Evolutionary conservation across 2,113 vertebrate genomes (phyloP).

Genomic region (Neolamprologus brichardi): DNA sequence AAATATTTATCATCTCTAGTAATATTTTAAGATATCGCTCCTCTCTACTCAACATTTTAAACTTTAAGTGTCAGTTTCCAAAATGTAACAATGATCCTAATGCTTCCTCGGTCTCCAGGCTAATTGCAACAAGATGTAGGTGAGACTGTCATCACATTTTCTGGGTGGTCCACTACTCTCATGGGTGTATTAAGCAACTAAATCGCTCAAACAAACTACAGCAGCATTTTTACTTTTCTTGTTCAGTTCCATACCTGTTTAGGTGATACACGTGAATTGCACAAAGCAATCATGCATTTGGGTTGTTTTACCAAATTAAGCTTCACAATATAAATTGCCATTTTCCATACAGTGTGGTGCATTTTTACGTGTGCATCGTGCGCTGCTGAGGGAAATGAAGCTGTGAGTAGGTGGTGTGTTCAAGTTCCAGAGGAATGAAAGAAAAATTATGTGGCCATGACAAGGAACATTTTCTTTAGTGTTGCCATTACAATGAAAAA

Average conservation of each 20-base stretch:
- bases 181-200: background rate
- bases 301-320: background rate
- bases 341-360: background rate
- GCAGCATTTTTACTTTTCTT: background rate
- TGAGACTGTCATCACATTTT: background rate
- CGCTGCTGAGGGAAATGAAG: background rate
- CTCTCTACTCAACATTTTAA: background rate
- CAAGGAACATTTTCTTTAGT: background rate
- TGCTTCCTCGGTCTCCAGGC: background rate
- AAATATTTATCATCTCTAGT: background rate
- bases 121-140: background rate
- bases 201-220: background rate
- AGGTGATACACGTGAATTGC: background rate
- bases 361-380: background rate
- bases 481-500: background rate
- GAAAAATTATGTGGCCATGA: constrained; percentile 14
- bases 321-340: background rate
- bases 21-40: background rate
- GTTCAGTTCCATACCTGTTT: background rate
- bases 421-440: background rate
- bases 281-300: fast-evolving
- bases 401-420: constrained; percentile 1
- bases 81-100: background rate
- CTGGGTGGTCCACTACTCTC: background rate
- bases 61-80: background rate